phyloP scores from a whole-genome alignment of 53 echinoderm and acorn worm genomes.

The Echinometra lucunter region DNA sequence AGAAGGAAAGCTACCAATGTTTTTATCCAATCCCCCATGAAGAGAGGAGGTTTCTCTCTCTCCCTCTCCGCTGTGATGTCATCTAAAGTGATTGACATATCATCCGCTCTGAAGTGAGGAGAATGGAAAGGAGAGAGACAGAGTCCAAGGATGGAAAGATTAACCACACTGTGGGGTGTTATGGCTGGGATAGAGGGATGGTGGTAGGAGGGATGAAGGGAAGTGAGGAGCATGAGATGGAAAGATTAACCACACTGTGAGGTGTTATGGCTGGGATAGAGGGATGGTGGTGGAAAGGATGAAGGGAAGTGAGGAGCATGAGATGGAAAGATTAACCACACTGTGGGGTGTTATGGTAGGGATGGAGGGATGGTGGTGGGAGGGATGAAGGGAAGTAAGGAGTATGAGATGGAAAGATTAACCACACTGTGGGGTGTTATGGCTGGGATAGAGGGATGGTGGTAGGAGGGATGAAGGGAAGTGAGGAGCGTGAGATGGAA shows the following conservation, averaged over 20 bases:
- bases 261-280: neutral
- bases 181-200: slow-evolving; percentile 5
- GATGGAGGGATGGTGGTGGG: neutral
- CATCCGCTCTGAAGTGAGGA: slow-evolving; percentile 1
- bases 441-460: neutral
- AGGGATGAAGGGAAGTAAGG: neutral
- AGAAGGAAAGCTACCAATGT: slow-evolving; percentile 19
- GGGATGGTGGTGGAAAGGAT: neutral
- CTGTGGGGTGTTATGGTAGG: neutral
- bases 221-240: neutral
- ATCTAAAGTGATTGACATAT: slow-evolving; percentile 56
- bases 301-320: neutral
- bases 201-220: neutral
- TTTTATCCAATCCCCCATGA: slow-evolving; percentile 31
- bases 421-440: too few species aligned
- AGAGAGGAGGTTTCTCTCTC: slow-evolving; percentile 20
- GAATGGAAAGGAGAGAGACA: slow-evolving; percentile 30
- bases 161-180: slow-evolving; percentile 24
- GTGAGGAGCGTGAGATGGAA: neutral
- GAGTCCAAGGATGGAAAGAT: neutral
- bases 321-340: too few species aligned
- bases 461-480: too few species aligned
- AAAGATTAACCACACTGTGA: neutral
- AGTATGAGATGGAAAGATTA: too few species aligned
- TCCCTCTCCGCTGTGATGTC: slow-evolving; percentile 44